These are phyloP conservation scores for Hyles euphorbiae DNA, from an alignment of 1,140 invertebrate genomes.

Conservation along the genomic window DNA sequence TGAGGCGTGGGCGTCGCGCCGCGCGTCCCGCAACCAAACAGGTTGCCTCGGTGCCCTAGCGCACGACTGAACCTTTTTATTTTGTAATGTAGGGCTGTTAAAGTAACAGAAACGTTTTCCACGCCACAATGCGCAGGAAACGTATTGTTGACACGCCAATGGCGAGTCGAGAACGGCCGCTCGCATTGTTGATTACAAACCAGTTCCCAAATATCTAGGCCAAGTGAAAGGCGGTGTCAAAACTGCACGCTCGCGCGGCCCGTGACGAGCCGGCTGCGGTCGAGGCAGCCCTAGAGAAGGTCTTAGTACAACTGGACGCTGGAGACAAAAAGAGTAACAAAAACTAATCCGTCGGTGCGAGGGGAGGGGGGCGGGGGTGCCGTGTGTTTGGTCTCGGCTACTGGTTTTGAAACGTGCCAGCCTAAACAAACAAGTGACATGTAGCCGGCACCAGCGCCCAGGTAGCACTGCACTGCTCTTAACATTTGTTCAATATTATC, in stretches of 20 bases:
- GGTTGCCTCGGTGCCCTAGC: constrained; percentile 58
- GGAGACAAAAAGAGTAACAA: constrained; percentile 60
- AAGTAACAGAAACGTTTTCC: not conserved
- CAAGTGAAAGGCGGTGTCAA: constrained; percentile 70
- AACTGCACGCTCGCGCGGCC: constrained; percentile 34
- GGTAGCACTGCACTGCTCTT: constrained; percentile 60
- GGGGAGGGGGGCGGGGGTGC: constrained; percentile 21
- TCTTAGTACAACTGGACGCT: constrained; percentile 56
- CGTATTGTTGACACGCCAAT: constrained; percentile 36
- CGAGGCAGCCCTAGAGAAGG: constrained; percentile 41
- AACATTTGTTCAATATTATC: constrained; percentile 70
- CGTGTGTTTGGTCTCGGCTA: constrained; percentile 55
- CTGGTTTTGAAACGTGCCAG: constrained; percentile 65
- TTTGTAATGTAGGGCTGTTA: constrained; percentile 53
- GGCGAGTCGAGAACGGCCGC: constrained; percentile 31
- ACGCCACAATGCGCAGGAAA: constrained; percentile 27
- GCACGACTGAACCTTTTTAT: constrained; percentile 46
- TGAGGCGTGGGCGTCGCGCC: constrained; percentile 53
- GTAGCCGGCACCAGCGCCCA: constrained; percentile 23
- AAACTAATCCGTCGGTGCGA: constrained; percentile 44
- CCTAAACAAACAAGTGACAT: constrained; percentile 73
- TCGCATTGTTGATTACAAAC: constrained; percentile 61
- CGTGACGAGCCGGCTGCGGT: constrained; percentile 11
- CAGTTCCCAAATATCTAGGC: constrained; percentile 71
- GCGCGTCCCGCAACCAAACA: constrained; percentile 53